phyloP scores from a whole-genome alignment of 2,888 invertebrate genomes.

The Apoderus coryli region DNA sequence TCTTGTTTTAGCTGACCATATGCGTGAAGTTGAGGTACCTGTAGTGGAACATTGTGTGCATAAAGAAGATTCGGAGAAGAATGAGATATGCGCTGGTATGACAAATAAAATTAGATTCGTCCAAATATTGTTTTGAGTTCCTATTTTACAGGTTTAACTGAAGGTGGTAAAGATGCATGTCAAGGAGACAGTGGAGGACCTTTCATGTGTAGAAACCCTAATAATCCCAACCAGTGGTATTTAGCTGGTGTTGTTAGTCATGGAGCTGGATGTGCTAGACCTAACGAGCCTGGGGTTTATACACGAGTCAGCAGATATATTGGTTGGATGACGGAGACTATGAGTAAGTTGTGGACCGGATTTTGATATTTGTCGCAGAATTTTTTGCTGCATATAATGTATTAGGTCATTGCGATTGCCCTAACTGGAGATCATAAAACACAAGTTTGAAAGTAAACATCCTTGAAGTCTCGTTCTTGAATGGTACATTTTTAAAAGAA shows the following conservation, averaged over 20 bases:
- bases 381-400: too few relatives aligned
- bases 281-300: slow-evolving; percentile 69
- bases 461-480: too few relatives aligned
- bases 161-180: slow-evolving; percentile 73
- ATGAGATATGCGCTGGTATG: slow-evolving; percentile 60
- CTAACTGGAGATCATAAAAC: too few relatives aligned
- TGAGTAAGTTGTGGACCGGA: too few relatives aligned
- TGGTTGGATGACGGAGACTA: slow-evolving; percentile 56
- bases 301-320: slow-evolving; percentile 60
- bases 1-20: slow-evolving; percentile 50
- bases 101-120: slow-evolving; percentile 28
- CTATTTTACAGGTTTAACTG: slow-evolving; percentile 44
- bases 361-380: too few relatives aligned
- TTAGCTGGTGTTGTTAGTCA: slow-evolving; percentile 76
- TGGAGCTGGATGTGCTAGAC: slow-evolving; percentile 72
- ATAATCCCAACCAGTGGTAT: slow-evolving; percentile 56
- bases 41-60: slow-evolving; percentile 52
- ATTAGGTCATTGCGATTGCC: too few relatives aligned
- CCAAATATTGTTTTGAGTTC: too few relatives aligned
- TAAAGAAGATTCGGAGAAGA: slow-evolving; percentile 45
- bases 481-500: too few relatives aligned
- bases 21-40: slow-evolving; percentile 68
- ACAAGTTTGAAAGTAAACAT: too few relatives aligned
- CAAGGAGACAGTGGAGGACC: slow-evolving; percentile 81
- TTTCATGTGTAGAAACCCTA: slow-evolving; percentile 59